phyloP scores from a whole-genome alignment of 2,888 invertebrate genomes.

The Protophormia terraenovae region DNA sequence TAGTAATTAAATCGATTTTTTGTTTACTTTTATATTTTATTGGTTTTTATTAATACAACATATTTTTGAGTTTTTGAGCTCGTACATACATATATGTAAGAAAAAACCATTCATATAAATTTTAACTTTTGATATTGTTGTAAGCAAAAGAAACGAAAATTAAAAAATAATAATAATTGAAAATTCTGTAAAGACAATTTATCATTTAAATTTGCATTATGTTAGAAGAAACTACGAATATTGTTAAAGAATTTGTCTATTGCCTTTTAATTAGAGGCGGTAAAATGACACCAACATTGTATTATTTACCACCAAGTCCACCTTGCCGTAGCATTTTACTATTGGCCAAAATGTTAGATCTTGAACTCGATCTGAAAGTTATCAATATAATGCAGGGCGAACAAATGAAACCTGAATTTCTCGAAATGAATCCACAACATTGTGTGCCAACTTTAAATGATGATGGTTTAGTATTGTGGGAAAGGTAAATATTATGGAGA shows the following conservation, averaged over 20 bases:
- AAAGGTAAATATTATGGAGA: constrained; percentile 75
- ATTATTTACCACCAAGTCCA: constrained; percentile 84
- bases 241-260: constrained; percentile 81
- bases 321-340: constrained; percentile 84
- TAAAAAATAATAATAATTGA: not conserved
- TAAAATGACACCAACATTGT: constrained; percentile 81
- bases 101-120: not conserved
- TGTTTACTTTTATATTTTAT: constrained; percentile 1
- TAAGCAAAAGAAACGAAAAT: not conserved
- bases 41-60: constrained; percentile 14
- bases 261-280: constrained; percentile 80
- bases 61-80: not conserved
- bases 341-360: constrained; percentile 83
- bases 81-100: not conserved
- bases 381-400: constrained; percentile 84
- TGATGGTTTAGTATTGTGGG: constrained; percentile 83
- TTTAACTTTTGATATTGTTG: not conserved
- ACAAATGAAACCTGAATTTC: constrained; percentile 84
- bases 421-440: constrained; percentile 83
- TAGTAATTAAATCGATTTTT: constrained; percentile 63
- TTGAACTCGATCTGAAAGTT: constrained; percentile 84
- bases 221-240: constrained; percentile 76
- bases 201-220: constrained; percentile 66
- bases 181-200: constrained; percentile 19
- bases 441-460: constrained; percentile 84